Conservation (phyloP, 2,888 invertebrate genomes). For the Xanthostigma xanthostigma region DNA sequence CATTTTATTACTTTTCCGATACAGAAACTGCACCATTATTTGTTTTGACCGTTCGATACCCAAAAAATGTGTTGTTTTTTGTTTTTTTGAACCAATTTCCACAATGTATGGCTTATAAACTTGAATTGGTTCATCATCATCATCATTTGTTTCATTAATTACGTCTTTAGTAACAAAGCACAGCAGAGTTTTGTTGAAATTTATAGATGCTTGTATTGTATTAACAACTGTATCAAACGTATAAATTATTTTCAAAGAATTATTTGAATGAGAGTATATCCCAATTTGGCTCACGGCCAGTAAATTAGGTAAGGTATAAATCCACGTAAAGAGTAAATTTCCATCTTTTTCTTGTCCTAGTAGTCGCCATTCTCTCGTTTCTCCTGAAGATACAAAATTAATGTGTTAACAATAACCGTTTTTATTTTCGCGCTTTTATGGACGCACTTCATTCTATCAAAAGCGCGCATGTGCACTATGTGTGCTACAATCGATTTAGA, state of each 20-base stretch:
- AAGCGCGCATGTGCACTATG: too few relatives aligned
- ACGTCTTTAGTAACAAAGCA: slow-evolving; percentile 50
- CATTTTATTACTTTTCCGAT: slow-evolving; percentile 34
- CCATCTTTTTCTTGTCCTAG: slow-evolving; percentile 71
- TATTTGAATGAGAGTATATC: slow-evolving; percentile 42
- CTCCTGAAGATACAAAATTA: slow-evolving; percentile 28
- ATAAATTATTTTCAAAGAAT: slow-evolving; percentile 42
- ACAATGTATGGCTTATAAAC: slow-evolving; percentile 49
- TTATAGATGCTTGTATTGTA: slow-evolving; percentile 67
- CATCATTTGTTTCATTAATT: slow-evolving; percentile 16
- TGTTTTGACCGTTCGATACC: slow-evolving; percentile 49
- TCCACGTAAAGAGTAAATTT: slow-evolving; percentile 55
- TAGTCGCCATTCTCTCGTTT: slow-evolving; percentile 63
- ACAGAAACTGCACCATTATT: slow-evolving; percentile 65
- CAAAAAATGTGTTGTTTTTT: slow-evolving; percentile 24
- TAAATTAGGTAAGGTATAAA: slow-evolving; percentile 15
- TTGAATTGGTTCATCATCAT: slow-evolving; percentile 11
- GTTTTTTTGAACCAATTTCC: slow-evolving; percentile 35
- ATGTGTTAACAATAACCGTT: too few relatives aligned
- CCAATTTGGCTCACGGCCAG: slow-evolving; percentile 34
- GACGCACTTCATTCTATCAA: too few relatives aligned
- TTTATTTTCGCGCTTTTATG: too few relatives aligned
- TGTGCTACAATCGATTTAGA: too few relatives aligned
- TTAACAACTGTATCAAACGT: slow-evolving; percentile 46
- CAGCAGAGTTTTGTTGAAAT: slow-evolving; percentile 47